Conservation (phyloP, 2,888 invertebrate genomes). For the Mythimna albipuncta region DNA sequence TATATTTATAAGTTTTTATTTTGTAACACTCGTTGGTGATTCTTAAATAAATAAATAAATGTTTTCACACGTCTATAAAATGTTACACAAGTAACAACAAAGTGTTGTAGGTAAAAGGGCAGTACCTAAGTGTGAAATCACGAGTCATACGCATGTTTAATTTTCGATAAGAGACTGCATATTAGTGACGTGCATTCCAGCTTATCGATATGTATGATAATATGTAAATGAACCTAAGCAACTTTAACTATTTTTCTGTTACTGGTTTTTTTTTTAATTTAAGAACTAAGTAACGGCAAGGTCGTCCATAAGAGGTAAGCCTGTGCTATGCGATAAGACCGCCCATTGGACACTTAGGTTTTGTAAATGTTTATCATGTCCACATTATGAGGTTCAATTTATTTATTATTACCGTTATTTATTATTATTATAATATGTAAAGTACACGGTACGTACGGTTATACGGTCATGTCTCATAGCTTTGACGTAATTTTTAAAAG, state of each 20-base stretch:
- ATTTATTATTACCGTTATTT: no score
- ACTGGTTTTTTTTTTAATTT: neutral
- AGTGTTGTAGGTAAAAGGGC: conserved; percentile 13
- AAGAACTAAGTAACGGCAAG: neutral
- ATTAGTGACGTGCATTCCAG: conserved; percentile 19
- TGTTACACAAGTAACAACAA: conserved; percentile 3
- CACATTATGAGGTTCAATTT: no score
- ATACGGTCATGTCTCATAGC: no score
- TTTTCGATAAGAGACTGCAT: conserved; percentile 28
- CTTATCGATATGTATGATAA: conserved; percentile 15
- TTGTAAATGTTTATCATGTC: no score
- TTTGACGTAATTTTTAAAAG: neutral
- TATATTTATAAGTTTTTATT: no score
- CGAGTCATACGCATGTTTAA: conserved; percentile 22
- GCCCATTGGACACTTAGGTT: no score
- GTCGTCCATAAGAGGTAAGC: no score
- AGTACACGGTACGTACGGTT: no score
- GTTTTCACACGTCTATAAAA: neutral
- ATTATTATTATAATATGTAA: no score
- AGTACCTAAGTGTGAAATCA: conserved; percentile 28
- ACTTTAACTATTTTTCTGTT: neutral
- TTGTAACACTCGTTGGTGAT: no score
- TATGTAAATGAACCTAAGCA: conserved; percentile 3
- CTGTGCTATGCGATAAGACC: no score
- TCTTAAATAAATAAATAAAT: no score